phyloP scores from a whole-genome alignment of 2,113 vertebrate species.

The Apaloderma vittatum region DNA sequence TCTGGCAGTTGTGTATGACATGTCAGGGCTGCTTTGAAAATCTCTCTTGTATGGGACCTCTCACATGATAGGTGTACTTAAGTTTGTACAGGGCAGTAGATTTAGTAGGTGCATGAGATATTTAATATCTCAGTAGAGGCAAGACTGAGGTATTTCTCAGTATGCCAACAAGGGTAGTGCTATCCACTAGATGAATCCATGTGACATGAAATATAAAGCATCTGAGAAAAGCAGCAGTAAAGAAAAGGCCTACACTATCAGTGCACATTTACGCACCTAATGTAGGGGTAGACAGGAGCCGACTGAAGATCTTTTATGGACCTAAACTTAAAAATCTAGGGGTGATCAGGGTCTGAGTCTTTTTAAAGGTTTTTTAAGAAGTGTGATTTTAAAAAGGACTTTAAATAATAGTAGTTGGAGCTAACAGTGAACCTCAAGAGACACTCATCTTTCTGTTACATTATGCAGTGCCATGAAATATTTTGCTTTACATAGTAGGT shows the following conservation, averaged over 20 bases:
- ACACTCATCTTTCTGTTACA: not conserved
- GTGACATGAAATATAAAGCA: not conserved
- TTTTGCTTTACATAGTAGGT: not conserved
- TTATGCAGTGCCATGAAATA: not conserved
- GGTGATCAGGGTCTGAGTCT: not conserved
- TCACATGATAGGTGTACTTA: not conserved
- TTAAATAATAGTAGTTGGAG: not conserved
- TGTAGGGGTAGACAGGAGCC: not conserved
- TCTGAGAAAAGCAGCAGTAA: not conserved
- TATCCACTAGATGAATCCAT: not conserved
- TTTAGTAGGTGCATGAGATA: not conserved
- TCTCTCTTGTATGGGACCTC: not conserved
- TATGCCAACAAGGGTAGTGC: not conserved
- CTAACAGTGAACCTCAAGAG: not conserved
- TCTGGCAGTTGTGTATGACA: conserved; percentile 15
- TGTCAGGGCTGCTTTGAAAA: conserved; percentile 19
- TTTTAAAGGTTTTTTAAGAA: not conserved
- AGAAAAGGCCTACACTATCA: not conserved
- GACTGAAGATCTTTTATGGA: not conserved
- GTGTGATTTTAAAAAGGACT: not conserved
- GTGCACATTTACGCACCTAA: not conserved
- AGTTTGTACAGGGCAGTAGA: not conserved
- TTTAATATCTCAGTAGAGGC: not conserved
- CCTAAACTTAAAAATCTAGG: not conserved
- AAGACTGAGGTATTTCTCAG: not conserved